These are phyloP conservation scores for Vollenhovia emeryi DNA, from an alignment of 1,140 invertebrate species.

Conservation along the genomic window DNA sequence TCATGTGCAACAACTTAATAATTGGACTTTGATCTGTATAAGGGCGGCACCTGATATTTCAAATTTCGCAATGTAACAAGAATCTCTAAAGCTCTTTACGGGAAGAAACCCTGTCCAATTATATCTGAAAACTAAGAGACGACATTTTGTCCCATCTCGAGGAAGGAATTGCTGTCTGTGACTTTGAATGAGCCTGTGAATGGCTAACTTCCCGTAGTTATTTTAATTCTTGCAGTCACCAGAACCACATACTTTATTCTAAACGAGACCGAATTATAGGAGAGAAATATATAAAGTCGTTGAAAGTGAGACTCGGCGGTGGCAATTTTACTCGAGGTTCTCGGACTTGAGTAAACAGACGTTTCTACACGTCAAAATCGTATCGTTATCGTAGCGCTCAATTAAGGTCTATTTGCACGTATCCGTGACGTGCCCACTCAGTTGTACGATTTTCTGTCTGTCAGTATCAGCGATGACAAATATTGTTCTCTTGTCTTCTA, in stretches of 20 bases:
- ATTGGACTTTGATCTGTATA: background rate
- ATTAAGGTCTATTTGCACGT: too few relatives aligned
- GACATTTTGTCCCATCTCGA: background rate
- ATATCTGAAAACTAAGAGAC: conserved; percentile 10
- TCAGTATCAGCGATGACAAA: too few relatives aligned
- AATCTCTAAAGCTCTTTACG: background rate
- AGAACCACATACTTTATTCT: background rate
- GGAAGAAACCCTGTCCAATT: background rate
- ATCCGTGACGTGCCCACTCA: too few relatives aligned
- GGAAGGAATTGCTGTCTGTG: background rate
- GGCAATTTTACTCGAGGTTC: conserved; percentile 12
- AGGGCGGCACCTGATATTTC: background rate
- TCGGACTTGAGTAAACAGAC: background rate
- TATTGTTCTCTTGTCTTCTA: too few relatives aligned
- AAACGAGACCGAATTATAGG: background rate
- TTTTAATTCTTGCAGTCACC: background rate
- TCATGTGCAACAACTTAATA: too few relatives aligned
- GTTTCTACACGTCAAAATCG: background rate
- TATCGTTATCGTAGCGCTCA: background rate
- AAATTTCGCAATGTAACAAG: background rate
- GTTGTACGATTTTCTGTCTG: too few relatives aligned
- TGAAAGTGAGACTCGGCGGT: background rate
- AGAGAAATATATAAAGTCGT: background rate
- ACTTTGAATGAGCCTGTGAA: background rate
- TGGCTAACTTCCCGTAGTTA: background rate